Base-by-base conservation (phyloP, 2,888 invertebrate species). In the Augiades crinisus region DNA sequence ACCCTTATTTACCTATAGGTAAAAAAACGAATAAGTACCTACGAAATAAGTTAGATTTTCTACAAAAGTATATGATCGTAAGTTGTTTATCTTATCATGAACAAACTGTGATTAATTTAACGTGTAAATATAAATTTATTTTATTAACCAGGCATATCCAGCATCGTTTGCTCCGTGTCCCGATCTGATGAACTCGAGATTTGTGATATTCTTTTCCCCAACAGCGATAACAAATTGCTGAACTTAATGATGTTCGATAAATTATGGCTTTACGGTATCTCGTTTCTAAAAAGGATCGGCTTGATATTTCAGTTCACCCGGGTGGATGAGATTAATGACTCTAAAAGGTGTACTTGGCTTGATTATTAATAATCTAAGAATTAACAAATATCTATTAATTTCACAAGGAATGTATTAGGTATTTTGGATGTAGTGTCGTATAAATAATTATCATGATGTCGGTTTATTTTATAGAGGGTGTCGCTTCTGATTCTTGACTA, bases 201-300 rank as follows among this genome's bases (percentile, higher is more conserved):
- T 34, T 49, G 22, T 49, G 41, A 41, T 41, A 49, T 38, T 21
- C 16, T 43, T 50, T n/a, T 43, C 34, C 31, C 31, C 5, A 19
- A 41, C n/a, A 43, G n/a, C 50, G 27, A 50, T 36, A 50, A 43
- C 34, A 34, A 50, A 36, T 50, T 12, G 10, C 27, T 10, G 34
- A 36, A 43, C 19, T 34, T 50, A 50, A 50, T 50, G 50, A 50
- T 43, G 43, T 43, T 50, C 43, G 24, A 36, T 43, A 50, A 50
- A 50, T 50, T 43, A 50, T 43, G 50, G 49, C 34, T 43, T 41
- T 14, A 34, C 50, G 34, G 43, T 50, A 43, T 50, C 50, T 19
- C 13, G 24, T 50, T 50, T 27, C 50, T 50, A 50, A 50, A 49
- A 49, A 50, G 34, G 41, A 31, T 34, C 27, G 27, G 16, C 17